A percentile compares a stretch with the other conserved stretches of the same genome.
Evolutionary conservation across 2,797 vertebrate species (phyloP).

Genomic region (Crenuchus spilurus): DNA sequence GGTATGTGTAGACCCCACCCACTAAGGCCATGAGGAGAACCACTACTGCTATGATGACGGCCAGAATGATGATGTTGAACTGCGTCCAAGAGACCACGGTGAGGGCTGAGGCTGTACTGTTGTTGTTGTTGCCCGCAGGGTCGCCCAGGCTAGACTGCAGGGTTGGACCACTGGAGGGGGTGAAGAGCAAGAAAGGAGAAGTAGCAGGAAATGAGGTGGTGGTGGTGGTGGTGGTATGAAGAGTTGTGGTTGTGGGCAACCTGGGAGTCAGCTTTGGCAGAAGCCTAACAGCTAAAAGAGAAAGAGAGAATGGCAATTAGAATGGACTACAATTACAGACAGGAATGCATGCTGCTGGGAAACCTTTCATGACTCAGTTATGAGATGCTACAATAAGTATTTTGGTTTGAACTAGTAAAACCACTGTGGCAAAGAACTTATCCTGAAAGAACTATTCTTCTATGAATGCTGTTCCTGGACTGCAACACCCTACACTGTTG

Average conservation of each 20-base stretch:
- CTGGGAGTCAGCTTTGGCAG: slow-evolving; percentile 56
- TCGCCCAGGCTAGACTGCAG: slow-evolving; percentile 71
- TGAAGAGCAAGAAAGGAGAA: slow-evolving; percentile 61
- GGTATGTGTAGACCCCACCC: slow-evolving; percentile 91
- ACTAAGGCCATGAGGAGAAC: slow-evolving; percentile 94
- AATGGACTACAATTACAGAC: no score
- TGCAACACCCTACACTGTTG: no score
- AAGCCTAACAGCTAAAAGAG: slow-evolving; percentile 57
- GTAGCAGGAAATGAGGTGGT: slow-evolving; percentile 54
- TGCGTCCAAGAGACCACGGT: slow-evolving; percentile 96
- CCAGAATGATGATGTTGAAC: slow-evolving; percentile 95
- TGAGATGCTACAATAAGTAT: no score
- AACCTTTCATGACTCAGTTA: no score
- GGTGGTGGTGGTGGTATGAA: slow-evolving; percentile 59
- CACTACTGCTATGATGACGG: slow-evolving; percentile 95
- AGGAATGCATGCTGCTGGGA: no score
- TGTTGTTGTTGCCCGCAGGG: slow-evolving; percentile 71
- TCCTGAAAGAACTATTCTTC: no score
- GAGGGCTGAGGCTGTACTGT: slow-evolving; percentile 86
- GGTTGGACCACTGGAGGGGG: slow-evolving; percentile 76
- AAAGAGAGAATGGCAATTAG: no score
- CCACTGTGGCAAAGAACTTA: no score
- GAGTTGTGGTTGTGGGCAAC: slow-evolving; percentile 42
- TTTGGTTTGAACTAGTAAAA: no score
- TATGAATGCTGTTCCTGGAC: no score